Conservation (phyloP, 2,888 invertebrate genomes). For the Tinea trinotella region DNA sequence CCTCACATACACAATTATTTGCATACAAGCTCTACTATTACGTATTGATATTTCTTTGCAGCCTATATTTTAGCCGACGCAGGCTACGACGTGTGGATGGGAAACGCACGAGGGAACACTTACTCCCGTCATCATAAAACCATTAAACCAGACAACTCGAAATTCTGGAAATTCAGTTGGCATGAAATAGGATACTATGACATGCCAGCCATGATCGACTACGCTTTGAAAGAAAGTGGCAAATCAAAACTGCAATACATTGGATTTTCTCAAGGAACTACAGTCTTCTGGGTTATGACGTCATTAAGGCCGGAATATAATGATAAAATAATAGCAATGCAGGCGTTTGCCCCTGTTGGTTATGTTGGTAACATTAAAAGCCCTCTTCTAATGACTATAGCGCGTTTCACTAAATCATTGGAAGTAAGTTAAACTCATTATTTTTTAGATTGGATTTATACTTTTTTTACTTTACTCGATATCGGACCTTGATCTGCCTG, state of each 20-base stretch:
- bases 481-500: too few species aligned
- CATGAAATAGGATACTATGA: slow-evolving; percentile 84
- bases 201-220: slow-evolving; percentile 82
- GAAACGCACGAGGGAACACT: slow-evolving; percentile 86
- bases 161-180: slow-evolving; percentile 75
- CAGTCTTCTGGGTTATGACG: slow-evolving; percentile 74
- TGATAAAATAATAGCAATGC: slow-evolving; percentile 69
- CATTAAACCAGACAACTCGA: slow-evolving; percentile 40
- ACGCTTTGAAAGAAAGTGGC: slow-evolving; percentile 68
- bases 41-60: too few species aligned
- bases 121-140: slow-evolving; percentile 77
- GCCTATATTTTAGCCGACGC: slow-evolving; percentile 78
- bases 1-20: too few species aligned
- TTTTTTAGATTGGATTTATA: too few species aligned
- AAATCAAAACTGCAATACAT: slow-evolving; percentile 75
- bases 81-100: slow-evolving; percentile 88
- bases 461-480: too few species aligned
- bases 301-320: slow-evolving; percentile 73
- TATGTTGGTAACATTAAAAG: slow-evolving; percentile 61
- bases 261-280: slow-evolving; percentile 82
- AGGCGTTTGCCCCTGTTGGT: slow-evolving; percentile 74
- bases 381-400: slow-evolving; percentile 59
- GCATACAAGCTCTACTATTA: too few species aligned
- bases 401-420: slow-evolving; percentile 54
- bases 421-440: too few species aligned